Evolutionary conservation across 2,113 vertebrate species (phyloP), one percentile per base, ranked within the genome.

Genomic region (Dissostichus mawsoni): DNA sequence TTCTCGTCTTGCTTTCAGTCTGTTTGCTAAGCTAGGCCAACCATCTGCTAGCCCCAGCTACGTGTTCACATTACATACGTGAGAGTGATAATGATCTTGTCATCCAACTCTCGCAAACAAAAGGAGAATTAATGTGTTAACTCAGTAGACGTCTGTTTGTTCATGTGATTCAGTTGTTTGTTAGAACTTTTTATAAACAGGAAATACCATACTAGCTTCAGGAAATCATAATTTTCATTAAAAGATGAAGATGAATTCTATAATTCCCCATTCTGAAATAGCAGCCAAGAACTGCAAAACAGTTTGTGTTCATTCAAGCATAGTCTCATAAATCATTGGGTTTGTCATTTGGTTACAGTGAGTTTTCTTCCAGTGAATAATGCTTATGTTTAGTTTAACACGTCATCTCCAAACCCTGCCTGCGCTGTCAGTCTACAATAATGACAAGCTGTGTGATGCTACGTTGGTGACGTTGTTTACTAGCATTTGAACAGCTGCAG

Each of bases 401-500:
- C 33, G 51, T 64, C 57, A 47, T 48, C 47, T 63, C 10, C 11
- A 33, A 44, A 29, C 36, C 29, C 13, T 7, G 66, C n/a, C 41
- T 29, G 33, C 47, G 68, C 16, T 16, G 36, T 68, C 50, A 67
- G 58, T 47, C 64, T 17, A 8, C 33, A 12, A 20, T 3, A 18
- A 64, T 14, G 23, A 59, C 29, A 17, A 44, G 29, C 52, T 52
- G 12, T 17, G 1, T 36, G 64, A 82, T 53, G 45, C 70, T 51
- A 63, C 45, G 17, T 29, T 29, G 70, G 29, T 44, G 72, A 79
- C 62, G 75, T 51, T 12, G 20, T 72, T 74, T 11, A 74, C 17
- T 16, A 13, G 78, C 69, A 20, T 16, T 9, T 58, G 66, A 69
- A 80, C 86, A 90, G 79, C 83, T 85, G 84, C 53, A 12, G 13